Conservation (phyloP, 2,113 vertebrate species). For the Catharus bicknelli region DNA sequence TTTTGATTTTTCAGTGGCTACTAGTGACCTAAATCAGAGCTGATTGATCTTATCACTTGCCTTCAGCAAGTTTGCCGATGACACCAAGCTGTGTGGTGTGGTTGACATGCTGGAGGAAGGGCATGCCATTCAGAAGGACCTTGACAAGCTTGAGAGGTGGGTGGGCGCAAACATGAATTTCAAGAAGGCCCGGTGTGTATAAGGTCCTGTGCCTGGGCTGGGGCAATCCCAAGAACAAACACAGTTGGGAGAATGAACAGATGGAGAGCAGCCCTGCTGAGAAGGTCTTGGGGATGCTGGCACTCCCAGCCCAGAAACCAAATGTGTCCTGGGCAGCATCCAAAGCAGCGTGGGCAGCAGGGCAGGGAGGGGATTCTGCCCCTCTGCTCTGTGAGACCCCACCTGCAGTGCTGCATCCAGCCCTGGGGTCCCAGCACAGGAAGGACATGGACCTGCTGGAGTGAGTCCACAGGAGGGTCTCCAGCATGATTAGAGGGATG, state of each 20-base stretch:
- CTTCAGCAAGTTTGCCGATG: background rate
- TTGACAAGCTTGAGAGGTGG: no score
- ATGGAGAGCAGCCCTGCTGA: background rate
- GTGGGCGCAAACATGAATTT: background rate
- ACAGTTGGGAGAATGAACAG: no score
- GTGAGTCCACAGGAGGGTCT: rapidly evolving
- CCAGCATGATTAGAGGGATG: rapidly evolving
- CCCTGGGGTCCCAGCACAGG: background rate
- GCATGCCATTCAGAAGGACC: no score
- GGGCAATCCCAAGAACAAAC: no score
- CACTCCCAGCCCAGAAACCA: background rate
- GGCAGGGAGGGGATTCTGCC: background rate
- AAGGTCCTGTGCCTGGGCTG: no score
- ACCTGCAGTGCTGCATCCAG: background rate
- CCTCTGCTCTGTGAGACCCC: background rate
- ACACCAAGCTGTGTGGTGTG: background rate
- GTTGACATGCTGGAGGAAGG: no score
- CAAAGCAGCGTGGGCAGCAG: background rate
- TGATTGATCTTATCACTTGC: background rate
- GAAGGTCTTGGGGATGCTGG: background rate
- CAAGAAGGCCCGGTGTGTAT: background rate
- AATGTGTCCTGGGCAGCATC: background rate
- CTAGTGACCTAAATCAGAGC: background rate
- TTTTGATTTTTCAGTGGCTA: background rate
- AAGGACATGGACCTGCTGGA: background rate